Evolutionary conservation across 2,113 vertebrate genomes (phyloP).

Genomic region (Dunckerocampus dactyliophorus): DNA sequence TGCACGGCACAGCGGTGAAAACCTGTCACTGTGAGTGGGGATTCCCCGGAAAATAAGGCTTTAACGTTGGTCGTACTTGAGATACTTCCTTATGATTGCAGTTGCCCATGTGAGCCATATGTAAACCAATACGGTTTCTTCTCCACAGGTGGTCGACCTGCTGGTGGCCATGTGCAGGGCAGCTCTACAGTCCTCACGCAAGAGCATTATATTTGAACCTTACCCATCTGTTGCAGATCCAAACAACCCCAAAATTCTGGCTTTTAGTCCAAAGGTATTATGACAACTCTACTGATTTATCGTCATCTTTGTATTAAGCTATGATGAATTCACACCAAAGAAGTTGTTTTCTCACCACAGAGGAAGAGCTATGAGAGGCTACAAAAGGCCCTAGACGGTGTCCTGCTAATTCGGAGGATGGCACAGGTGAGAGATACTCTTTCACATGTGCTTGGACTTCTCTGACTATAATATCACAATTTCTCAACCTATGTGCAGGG

Average conservation of each 20-base stretch:
- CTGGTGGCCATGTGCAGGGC: constrained; percentile 95
- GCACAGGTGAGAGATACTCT: constrained; percentile 77
- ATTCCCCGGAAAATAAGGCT: no score
- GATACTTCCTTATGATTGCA: no score
- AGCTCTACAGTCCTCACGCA: constrained; percentile 91
- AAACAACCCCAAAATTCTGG: constrained; percentile 85
- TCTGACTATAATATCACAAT: constrained; percentile 3
- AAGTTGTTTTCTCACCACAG: constrained; percentile 57
- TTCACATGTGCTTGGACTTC: neutral
- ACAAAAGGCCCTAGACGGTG: constrained; percentile 89
- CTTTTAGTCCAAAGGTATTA: constrained; percentile 91
- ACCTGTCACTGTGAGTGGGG: no score
- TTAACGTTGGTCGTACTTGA: no score
- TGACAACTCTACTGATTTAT: neutral
- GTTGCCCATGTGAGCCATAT: neutral
- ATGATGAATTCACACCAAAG: neutral
- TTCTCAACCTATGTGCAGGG: constrained; percentile 70
- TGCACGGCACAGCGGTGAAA: no score
- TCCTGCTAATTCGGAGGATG: constrained; percentile 91
- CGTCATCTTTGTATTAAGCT: neutral
- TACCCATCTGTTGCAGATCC: constrained; percentile 95
- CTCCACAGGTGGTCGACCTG: constrained; percentile 86
- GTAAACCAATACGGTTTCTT: constrained; percentile 3
- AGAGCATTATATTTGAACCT: constrained; percentile 94
- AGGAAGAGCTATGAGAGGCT: constrained; percentile 91